A percentile compares a stretch with the other conserved stretches of the same genome.
phyloP scores from a whole-genome alignment of 2,113 vertebrate species.

The Seriola rivoliana region DNA sequence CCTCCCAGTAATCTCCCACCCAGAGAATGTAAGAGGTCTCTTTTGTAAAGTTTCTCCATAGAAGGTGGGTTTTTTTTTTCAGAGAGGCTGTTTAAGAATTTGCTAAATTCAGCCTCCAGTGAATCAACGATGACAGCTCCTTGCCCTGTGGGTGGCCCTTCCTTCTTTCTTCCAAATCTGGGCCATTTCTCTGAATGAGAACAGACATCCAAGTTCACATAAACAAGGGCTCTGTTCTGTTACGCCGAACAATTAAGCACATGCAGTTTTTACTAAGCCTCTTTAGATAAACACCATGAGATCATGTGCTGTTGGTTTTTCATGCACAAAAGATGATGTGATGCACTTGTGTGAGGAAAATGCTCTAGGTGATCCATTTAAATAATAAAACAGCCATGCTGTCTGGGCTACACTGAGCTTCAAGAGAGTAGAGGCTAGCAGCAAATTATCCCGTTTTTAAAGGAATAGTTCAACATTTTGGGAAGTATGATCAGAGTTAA shows the following conservation, averaged over 20 bases:
- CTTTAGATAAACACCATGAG: conserved; percentile 64
- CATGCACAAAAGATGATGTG: conserved; percentile 67
- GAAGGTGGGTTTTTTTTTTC: conserved; percentile 61
- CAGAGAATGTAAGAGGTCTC: conserved; percentile 71
- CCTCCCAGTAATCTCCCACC: conserved; percentile 74
- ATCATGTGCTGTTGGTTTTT: conserved; percentile 76
- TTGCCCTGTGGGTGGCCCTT: conserved; percentile 81
- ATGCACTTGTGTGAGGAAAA: conserved; percentile 67
- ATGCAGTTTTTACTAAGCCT: conserved; percentile 64
- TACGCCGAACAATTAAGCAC: conserved; percentile 63
- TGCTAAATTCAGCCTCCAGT: conserved; percentile 64
- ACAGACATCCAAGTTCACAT: conserved; percentile 72
- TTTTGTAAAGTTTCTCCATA: conserved; percentile 74
- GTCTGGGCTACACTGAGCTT: conserved; percentile 45
- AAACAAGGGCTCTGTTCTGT: conserved; percentile 68
- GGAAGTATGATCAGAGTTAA: neutral
- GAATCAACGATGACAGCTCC: conserved; percentile 75
- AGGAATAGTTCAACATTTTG: neutral
- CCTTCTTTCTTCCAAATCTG: conserved; percentile 61
- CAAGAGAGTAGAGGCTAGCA: conserved; percentile 39
- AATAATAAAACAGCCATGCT: conserved; percentile 37
- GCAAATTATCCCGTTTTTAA: conserved; percentile 41
- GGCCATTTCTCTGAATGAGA: conserved; percentile 68
- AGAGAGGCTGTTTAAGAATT: conserved; percentile 70
- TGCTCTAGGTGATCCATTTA: conserved; percentile 46